Percentiles rank a stretch among this genome's conserved stretches.
Conservation (phyloP, 2,888 invertebrate species). For the Germaria angustata region DNA sequence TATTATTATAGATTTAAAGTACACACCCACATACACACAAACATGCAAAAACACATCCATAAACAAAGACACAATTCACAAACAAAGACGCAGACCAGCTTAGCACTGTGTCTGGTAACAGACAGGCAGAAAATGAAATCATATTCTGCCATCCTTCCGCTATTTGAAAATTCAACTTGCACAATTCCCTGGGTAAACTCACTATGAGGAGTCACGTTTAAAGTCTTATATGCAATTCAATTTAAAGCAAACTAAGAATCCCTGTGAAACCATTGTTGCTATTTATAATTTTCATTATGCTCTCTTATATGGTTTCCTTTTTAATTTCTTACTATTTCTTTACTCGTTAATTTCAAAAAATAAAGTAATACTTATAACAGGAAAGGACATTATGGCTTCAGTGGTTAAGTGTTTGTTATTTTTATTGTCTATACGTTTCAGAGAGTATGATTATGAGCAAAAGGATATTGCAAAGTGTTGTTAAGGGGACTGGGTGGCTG, state of each 20-base stretch:
- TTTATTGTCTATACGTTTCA: slow-evolving; percentile 2
- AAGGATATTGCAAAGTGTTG: background rate
- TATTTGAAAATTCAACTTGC: background rate
- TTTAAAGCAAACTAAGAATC: slow-evolving; percentile 29
- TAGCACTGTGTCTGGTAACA: background rate
- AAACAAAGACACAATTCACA: background rate
- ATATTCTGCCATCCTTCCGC: background rate
- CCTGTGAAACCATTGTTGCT: background rate
- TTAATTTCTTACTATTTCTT: slow-evolving; percentile 38
- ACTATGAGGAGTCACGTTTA: slow-evolving; percentile 30
- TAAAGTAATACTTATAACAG: background rate
- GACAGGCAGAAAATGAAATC: slow-evolving; percentile 13
- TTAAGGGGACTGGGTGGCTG: slow-evolving; percentile 5
- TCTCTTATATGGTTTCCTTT: slow-evolving; percentile 52
- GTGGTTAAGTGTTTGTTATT: slow-evolving; percentile 1
- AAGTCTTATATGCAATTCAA: slow-evolving; percentile 52
- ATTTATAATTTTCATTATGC: slow-evolving; percentile 23
- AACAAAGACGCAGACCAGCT: background rate
- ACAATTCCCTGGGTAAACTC: background rate
- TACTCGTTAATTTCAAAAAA: background rate
- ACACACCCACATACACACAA: background rate
- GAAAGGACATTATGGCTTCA: slow-evolving; percentile 47
- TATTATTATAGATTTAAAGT: slow-evolving; percentile 42
- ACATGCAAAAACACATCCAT: background rate
- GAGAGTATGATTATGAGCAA: background rate